These are phyloP conservation scores for Antechinus stuartii DNA, from an alignment of 2,113 vertebrate species.

Conservation along the genomic window DNA sequence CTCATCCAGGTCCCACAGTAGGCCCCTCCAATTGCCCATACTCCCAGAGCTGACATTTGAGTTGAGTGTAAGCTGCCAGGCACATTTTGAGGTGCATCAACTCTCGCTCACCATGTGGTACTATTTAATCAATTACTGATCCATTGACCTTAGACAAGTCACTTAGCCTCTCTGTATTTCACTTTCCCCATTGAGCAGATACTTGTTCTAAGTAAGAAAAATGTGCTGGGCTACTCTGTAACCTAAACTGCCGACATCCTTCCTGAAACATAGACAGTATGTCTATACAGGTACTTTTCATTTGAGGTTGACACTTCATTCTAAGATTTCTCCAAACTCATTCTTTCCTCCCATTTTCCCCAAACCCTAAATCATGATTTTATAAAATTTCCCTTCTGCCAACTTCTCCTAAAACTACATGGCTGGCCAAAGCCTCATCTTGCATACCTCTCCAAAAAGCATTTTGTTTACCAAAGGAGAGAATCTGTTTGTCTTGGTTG, in stretches of 20 bases:
- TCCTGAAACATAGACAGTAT: background rate
- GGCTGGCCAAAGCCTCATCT: background rate
- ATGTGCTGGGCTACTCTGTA: background rate
- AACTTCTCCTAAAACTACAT: slow-evolving; percentile 8
- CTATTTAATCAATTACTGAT: slow-evolving; percentile 24
- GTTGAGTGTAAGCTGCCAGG: slow-evolving; percentile 1
- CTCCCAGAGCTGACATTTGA: background rate
- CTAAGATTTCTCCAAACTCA: slow-evolving; percentile 11
- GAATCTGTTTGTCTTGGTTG: slow-evolving; percentile 18
- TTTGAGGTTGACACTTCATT: background rate
- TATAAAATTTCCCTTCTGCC: slow-evolving; percentile 1
- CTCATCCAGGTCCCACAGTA: background rate
- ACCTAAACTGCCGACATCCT: background rate
- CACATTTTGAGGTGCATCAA: slow-evolving; percentile 32
- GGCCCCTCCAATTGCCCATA: background rate
- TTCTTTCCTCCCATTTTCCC: background rate
- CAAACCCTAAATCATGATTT: background rate
- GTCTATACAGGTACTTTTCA: background rate
- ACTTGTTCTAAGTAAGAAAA: slow-evolving; percentile 15
- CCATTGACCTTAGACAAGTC: slow-evolving; percentile 1
- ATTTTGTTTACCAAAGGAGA: slow-evolving; percentile 12
- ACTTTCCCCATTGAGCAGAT: slow-evolving; percentile 21
- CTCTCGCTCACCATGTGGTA: slow-evolving; percentile 10
- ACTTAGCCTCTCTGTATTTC: slow-evolving; percentile 3
- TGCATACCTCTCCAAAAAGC: background rate